Base-by-base conservation (phyloP, 2,113 vertebrate species). In the Pungitius pungitius region DNA sequence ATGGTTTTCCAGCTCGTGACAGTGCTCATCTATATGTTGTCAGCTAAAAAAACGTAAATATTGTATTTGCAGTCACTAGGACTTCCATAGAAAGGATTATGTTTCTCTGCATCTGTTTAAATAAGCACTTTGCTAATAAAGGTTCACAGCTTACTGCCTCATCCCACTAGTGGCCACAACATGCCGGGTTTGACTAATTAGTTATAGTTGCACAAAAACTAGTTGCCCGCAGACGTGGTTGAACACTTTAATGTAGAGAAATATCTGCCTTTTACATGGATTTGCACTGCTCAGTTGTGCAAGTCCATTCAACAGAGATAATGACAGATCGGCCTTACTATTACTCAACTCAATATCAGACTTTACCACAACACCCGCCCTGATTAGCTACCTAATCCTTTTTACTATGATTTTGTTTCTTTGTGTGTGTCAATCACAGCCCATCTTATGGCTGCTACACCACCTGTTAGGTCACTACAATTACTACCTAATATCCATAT, bases 401-500 rank as follows among this genome's bases (percentile, higher is more conserved):
- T 67, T 26, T 11, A 13, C 47, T 61, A 27, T 54, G 45, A 49
- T 33, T 35, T 49, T 26, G 14, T 54, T 37, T 20, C 24, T 81
- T 7, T 7, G 24, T 45, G n/a, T 43, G 6, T 43, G 35, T 54
- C 6, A 68, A 4, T 30, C 61, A 45, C 27, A 66, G 33, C 37
- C 30, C 47, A 13, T 42, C 11, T 37, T 43, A 35, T 35, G 45
- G 17, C 18, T 64, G 18, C 47, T 14, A 10, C 11, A 37, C 68
- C 22, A 13, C 10, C 18, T 49, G 10, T 26, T 37, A 4, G 1
- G 12, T 27, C 20, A 18, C 17, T n/a, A 45, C 27, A 49, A 6
- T 3, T n/a, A 7, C 14, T 12, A 4, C 4, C 3, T 43, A 22
- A 45, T 26, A 61, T 55, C 6, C 11, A 49, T 17, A 35, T n/a